These are phyloP conservation scores for Mesoclemmys tuberculata DNA, from an alignment of 2,113 vertebrate species.

Conservation along the genomic window DNA sequence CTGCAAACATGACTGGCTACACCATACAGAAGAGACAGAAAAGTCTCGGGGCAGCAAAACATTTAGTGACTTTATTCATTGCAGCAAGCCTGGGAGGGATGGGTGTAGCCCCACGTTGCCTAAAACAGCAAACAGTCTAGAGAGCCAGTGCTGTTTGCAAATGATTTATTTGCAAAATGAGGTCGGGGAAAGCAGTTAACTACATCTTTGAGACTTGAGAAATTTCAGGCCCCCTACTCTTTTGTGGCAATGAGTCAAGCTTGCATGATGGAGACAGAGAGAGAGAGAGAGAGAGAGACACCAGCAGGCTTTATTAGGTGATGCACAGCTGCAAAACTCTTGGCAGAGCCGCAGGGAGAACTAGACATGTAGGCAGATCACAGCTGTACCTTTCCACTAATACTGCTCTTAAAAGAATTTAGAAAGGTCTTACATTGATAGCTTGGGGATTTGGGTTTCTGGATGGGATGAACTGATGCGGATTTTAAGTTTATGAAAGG, in stretches of 20 bases:
- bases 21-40: not conserved
- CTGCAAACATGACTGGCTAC: not conserved
- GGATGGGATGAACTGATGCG: not conserved
- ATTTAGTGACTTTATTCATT: not conserved
- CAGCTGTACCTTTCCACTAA: not conserved
- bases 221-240: not conserved
- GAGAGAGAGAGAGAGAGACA: not conserved
- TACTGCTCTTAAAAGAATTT: not conserved
- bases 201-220: not conserved
- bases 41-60: not conserved
- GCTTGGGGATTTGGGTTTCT: not conserved
- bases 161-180: not conserved
- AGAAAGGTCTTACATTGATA: not conserved
- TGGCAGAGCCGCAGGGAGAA: not conserved
- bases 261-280: not conserved
- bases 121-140: too few relatives aligned
- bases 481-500: not conserved
- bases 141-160: rapidly evolving
- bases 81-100: not conserved
- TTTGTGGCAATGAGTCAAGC: not conserved
- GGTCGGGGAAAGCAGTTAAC: not conserved
- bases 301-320: not conserved
- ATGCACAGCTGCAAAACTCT: not conserved
- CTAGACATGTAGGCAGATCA: not conserved
- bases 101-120: rapidly evolving